Evolutionary conservation across 2,797 vertebrate genomes (phyloP), one percentile per base, ranked within the genome.

Genomic region (Thripadectes ignobilis): DNA sequence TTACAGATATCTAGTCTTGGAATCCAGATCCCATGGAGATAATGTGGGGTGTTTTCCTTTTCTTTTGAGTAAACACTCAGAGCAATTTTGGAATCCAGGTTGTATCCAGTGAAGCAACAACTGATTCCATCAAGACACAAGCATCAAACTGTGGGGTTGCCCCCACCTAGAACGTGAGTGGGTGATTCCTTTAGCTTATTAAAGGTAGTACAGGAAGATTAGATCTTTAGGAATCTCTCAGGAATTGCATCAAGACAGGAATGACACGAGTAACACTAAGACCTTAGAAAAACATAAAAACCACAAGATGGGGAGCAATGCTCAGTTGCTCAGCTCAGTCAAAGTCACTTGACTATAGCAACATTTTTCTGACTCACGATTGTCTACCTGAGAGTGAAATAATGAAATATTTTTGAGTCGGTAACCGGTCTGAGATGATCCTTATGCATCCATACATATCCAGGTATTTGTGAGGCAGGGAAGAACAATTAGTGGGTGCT

Each of bases 301-400:
- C 8, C 1, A 3, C 0, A 2, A 62, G 14, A 10, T 43, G 6
- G 4, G 12, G 54, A 65, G 46, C 34, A 78, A 38, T 0, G 1
- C n/a, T 65, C 14, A 20, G 6, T 20, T 34, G 13, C 15, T 82
- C 54, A 62, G 16, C 26, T 81, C 58, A 67, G 54, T 32, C 41
- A 45, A 57, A 48, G 10, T 58, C 27, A 34, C 14, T 76, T 82
- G 59, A 62, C 9, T 81, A 8, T 2, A 51, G n/a, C 24, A 81
- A n/a, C 24, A 38, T 36, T 65, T 75, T 91, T 57, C 48, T 74
- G 72, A 57, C 32, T 85, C 27, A 12, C 57, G 16, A 29, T 32
- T 58, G 29, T 45, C 48, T 41, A 4, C n/a, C 32, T 49, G 32
- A 61, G 34, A 58, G 39, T 48, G 22, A 94, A 95, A 85, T 34